Percentiles rank a stretch among this genome's conserved stretches.
These are phyloP conservation scores for Micropoecilia bifurca DNA, from an alignment of 2,797 vertebrate species.

Conservation along the genomic window DNA sequence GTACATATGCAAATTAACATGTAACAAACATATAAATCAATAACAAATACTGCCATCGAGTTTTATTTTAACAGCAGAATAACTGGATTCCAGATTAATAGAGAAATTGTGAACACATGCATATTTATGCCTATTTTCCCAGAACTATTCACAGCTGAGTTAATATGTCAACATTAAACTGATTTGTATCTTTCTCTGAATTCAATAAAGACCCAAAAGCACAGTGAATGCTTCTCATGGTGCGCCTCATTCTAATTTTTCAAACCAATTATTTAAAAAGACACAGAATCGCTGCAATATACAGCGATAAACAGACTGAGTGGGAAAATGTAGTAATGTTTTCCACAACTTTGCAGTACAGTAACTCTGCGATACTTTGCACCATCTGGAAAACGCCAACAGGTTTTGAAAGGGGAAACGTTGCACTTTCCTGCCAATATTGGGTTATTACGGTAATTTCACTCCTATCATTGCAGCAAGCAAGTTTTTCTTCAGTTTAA, in stretches of 20 bases:
- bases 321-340: conserved; percentile 11
- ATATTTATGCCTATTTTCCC: not conserved
- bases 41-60: not conserved
- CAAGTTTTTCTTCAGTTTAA: too few species aligned
- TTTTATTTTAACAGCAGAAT: not conserved
- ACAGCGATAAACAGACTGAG: not conserved
- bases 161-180: not conserved
- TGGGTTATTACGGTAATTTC: too few species aligned
- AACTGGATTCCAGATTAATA: not conserved
- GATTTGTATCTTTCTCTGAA: not conserved
- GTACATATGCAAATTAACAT: too few species aligned
- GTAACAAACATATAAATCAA: not conserved
- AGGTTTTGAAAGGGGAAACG: too few species aligned
- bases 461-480: too few species aligned
- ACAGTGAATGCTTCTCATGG: not conserved
- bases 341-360: not conserved
- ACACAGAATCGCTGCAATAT: not conserved
- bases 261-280: not conserved
- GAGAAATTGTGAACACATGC: not conserved
- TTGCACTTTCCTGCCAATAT: too few species aligned
- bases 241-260: not conserved
- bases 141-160: not conserved
- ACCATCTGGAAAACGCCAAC: too few species aligned
- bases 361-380: too few species aligned
- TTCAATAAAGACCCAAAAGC: not conserved